Conservation (phyloP, 2,797 vertebrate species). For the Labroides dimidiatus region DNA sequence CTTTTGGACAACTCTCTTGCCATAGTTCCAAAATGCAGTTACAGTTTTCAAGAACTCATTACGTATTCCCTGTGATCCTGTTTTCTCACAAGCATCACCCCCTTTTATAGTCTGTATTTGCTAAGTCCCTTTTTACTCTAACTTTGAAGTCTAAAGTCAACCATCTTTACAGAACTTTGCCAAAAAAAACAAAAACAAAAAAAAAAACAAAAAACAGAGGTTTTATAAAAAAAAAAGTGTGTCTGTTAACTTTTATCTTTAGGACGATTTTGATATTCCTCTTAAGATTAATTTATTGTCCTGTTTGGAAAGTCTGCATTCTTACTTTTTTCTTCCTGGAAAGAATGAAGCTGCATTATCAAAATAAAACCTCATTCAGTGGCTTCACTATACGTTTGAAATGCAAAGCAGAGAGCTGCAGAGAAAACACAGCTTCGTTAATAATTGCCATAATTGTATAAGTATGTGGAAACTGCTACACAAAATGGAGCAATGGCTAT, state of each 20-base stretch:
- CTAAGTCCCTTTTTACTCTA: too few species aligned
- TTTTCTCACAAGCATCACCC: too few species aligned
- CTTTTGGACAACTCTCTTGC: too few species aligned
- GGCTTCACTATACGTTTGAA: constrained; percentile 43
- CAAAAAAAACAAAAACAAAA: too few species aligned
- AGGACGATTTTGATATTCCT: constrained; percentile 27
- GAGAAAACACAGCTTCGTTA: constrained; percentile 38
- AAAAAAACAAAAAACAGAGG: too few species aligned
- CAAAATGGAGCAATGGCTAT: constrained; percentile 81
- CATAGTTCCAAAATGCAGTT: too few species aligned
- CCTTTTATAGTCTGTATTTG: too few species aligned
- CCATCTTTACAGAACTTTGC: too few species aligned
- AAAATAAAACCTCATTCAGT: constrained; percentile 15
- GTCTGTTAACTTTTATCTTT: background rate
- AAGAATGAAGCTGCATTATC: constrained; percentile 37
- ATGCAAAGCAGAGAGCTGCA: constrained; percentile 49
- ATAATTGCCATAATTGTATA: constrained; percentile 81
- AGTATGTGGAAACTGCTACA: constrained; percentile 73
- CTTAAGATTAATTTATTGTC: constrained; percentile 37
- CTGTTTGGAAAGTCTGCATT: constrained; percentile 32
- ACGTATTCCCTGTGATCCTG: too few species aligned
- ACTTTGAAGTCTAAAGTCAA: too few species aligned
- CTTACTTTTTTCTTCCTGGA: background rate
- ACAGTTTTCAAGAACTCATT: too few species aligned
- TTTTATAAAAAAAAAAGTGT: too few species aligned